These are phyloP conservation scores for Misgurnus anguillicaudatus DNA, from an alignment of 2,113 vertebrate genomes.

Conservation along the genomic window DNA sequence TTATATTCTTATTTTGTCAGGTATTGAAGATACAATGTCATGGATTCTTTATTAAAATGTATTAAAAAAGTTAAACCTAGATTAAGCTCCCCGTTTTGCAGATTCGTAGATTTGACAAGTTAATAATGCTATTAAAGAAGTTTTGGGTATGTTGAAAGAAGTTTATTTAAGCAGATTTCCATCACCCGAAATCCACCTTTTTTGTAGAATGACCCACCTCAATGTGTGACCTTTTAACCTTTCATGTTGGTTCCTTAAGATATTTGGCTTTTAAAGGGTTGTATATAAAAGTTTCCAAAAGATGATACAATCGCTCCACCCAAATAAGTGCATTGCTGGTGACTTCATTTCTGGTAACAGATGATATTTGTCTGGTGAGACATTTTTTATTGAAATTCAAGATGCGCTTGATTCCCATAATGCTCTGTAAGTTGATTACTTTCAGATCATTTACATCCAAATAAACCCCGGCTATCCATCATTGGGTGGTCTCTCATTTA, in stretches of 20 bases:
- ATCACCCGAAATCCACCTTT: too few species aligned
- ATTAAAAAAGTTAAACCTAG: too few species aligned
- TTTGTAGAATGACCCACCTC: too few species aligned
- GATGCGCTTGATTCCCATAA: neutral
- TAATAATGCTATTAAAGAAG: too few species aligned
- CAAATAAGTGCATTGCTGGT: constrained; percentile 7
- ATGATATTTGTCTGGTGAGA: neutral
- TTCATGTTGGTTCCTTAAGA: too few species aligned
- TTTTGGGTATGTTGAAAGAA: too few species aligned
- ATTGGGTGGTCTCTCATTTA: constrained; percentile 53
- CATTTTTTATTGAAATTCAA: constrained; percentile 8
- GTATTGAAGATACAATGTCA: too few species aligned
- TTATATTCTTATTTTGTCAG: too few species aligned
- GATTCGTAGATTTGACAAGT: too few species aligned
- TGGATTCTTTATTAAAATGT: too few species aligned
- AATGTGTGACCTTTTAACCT: neutral
- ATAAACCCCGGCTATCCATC: neutral
- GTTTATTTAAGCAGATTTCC: too few species aligned
- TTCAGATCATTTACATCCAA: constrained; percentile 10
- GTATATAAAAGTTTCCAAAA: neutral
- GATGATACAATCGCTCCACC: neutral
- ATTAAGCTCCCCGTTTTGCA: too few species aligned
- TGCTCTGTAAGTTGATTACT: neutral
- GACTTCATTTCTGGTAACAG: constrained; percentile 9
- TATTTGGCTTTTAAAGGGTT: neutral